These are phyloP conservation scores for Amniataba percoides DNA, from an alignment of 2,797 vertebrate species.

Conservation along the genomic window DNA sequence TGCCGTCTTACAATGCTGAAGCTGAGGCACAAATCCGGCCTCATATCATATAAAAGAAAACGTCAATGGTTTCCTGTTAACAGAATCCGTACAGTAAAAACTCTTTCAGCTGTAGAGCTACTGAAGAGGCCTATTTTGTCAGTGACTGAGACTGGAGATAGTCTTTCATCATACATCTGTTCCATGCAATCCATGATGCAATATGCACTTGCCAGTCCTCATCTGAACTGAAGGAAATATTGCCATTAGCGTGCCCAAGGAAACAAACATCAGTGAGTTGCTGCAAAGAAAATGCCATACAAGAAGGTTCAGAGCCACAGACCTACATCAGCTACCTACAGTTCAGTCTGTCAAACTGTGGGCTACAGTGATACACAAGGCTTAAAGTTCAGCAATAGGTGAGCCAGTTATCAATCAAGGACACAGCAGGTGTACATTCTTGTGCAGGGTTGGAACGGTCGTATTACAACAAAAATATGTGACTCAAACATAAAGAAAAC, in stretches of 20 bases:
- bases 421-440: constrained; percentile 67
- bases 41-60: constrained; percentile 4
- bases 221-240: constrained; percentile 30
- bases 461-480: constrained; percentile 60
- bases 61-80: not conserved
- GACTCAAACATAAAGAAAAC: constrained; percentile 51
- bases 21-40: constrained; percentile 26
- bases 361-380: not conserved
- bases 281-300: constrained; percentile 10
- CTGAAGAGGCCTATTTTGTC: constrained; percentile 10
- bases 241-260: constrained; percentile 34
- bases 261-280: constrained; percentile 20
- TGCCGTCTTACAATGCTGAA: constrained; percentile 26
- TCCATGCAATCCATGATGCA: constrained; percentile 44
- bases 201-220: constrained; percentile 35
- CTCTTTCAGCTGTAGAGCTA: not conserved
- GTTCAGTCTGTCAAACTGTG: constrained; percentile 20
- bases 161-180: constrained; percentile 56
- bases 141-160: constrained; percentile 14
- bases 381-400: constrained; percentile 14
- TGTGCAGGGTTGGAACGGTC: constrained; percentile 32
- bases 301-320: constrained; percentile 25
- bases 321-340: constrained; percentile 7
- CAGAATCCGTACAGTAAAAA: not conserved
- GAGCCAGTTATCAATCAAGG: constrained; percentile 40